Evolutionary conservation across 2,888 invertebrate genomes (phyloP).

Genomic region (Platypus cylindrus): DNA sequence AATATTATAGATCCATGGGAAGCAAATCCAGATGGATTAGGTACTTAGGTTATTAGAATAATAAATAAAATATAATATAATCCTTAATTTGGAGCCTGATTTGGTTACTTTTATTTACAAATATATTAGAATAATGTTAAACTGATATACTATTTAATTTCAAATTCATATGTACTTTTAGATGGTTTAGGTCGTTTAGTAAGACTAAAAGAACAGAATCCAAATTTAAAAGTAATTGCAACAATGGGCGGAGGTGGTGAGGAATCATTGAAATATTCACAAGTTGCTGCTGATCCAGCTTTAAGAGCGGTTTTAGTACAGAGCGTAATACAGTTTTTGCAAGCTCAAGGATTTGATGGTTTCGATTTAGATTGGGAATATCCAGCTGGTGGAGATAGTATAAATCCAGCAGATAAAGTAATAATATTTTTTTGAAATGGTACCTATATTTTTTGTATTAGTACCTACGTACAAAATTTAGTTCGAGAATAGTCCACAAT

Average conservation of each 20-base stretch:
- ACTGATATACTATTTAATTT: too few relatives aligned
- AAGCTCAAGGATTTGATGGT: conserved; percentile 51
- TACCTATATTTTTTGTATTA: too few relatives aligned
- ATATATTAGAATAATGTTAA: too few relatives aligned
- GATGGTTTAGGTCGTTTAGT: conserved; percentile 17
- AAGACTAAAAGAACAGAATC: conserved; percentile 38
- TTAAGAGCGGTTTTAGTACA: conserved; percentile 43
- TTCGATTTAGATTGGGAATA: conserved; percentile 66
- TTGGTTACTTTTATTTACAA: not conserved
- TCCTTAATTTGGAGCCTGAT: too few relatives aligned
- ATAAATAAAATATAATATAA: too few relatives aligned
- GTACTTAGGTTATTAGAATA: too few relatives aligned
- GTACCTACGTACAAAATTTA: too few relatives aligned
- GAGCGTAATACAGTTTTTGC: conserved; percentile 40
- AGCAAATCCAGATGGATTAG: conserved; percentile 18
- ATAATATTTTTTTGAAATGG: too few relatives aligned
- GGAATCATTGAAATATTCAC: conserved; percentile 34
- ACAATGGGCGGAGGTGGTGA: conserved; percentile 60
- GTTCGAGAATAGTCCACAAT: too few relatives aligned
- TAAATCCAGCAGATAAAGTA: conserved; percentile 27
- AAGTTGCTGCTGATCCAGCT: conserved; percentile 35
- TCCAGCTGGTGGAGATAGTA: conserved; percentile 45
- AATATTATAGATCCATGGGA: conserved; percentile 22
- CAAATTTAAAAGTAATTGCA: conserved; percentile 42
- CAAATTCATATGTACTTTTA: too few relatives aligned